Percentiles rank a stretch among this genome's conserved stretches.
Evolutionary conservation across 2,797 vertebrate species (phyloP).

Genomic region (Netta rufina): DNA sequence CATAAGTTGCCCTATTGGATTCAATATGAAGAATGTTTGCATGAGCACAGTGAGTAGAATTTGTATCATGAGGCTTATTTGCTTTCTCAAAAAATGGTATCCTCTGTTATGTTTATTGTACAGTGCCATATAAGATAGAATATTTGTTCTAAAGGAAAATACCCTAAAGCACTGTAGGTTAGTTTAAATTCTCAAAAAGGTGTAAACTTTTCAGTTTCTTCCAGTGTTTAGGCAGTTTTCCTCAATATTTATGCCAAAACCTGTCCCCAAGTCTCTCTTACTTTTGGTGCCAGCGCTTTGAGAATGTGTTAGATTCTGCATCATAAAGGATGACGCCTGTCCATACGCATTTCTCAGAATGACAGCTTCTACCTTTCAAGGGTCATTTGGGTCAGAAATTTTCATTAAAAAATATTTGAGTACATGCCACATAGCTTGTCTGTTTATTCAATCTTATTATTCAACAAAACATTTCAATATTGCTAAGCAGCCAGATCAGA

Average conservation of each 20-base stretch:
- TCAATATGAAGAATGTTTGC: constrained; percentile 40
- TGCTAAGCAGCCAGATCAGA: constrained; percentile 34
- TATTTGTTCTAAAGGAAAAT: constrained; percentile 9
- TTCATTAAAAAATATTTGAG: constrained; percentile 72
- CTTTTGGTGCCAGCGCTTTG: not conserved
- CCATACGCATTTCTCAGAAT: not conserved
- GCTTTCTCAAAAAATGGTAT: not conserved
- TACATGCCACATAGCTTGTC: constrained; percentile 46
- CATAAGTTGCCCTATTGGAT: constrained; percentile 37
- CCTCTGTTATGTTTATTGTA: not conserved
- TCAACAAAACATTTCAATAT: constrained; percentile 53
- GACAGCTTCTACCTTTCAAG: constrained; percentile 56
- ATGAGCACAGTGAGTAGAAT: constrained; percentile 22
- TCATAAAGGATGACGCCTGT: not conserved
- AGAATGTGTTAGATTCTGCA: not conserved
- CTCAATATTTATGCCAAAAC: not conserved
- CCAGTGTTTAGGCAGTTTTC: not conserved
- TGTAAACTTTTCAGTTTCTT: constrained; percentile 15
- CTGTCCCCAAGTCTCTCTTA: not conserved
- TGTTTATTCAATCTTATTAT: constrained; percentile 61
- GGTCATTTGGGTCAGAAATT: constrained; percentile 52
- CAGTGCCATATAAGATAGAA: not conserved
- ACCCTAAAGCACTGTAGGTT: not conserved
- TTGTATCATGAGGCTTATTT: constrained; percentile 45
- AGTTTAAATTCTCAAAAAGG: constrained; percentile 27